A percentile compares a stretch with the other conserved stretches of the same genome.
phyloP scores from a whole-genome alignment of 2,113 vertebrate species.

The Cebus imitator region DNA sequence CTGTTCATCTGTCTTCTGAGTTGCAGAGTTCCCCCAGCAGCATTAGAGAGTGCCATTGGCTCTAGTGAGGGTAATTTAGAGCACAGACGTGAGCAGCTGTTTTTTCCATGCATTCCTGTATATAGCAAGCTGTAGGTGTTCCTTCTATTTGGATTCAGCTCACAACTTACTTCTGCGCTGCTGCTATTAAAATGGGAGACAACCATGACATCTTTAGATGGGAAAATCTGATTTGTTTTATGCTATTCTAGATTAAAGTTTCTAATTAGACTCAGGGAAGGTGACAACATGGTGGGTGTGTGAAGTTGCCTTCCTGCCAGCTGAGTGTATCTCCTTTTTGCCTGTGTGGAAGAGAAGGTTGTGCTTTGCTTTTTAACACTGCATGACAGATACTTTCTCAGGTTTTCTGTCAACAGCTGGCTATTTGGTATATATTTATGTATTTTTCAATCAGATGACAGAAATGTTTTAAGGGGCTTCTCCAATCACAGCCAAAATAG shows the following conservation, averaged over 20 bases:
- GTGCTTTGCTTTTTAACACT: background rate
- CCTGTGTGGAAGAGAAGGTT: background rate
- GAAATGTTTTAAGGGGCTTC: background rate
- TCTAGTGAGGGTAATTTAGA: background rate
- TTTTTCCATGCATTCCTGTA: background rate
- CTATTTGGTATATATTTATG: background rate
- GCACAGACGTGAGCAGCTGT: background rate
- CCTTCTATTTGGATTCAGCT: background rate
- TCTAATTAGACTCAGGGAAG: slow-evolving; percentile 69
- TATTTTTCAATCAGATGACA: background rate
- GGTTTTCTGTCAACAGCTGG: slow-evolving; percentile 22
- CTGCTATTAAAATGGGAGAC: slow-evolving; percentile 53
- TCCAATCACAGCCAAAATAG: background rate
- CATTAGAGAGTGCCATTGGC: background rate
- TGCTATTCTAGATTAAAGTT: slow-evolving; percentile 68
- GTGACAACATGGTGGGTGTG: slow-evolving; percentile 64
- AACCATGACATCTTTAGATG: slow-evolving; percentile 41
- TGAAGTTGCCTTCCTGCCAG: slow-evolving; percentile 51
- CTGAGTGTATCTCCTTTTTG: slow-evolving; percentile 6
- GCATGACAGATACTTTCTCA: background rate
- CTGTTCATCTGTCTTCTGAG: background rate
- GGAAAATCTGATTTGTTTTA: slow-evolving; percentile 59
- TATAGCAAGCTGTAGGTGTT: slow-evolving; percentile 63
- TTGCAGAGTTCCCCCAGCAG: background rate
- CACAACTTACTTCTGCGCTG: slow-evolving; percentile 26